Base-by-base conservation (phyloP, 2,888 invertebrate genomes). In the Drosophila pegasa region DNA sequence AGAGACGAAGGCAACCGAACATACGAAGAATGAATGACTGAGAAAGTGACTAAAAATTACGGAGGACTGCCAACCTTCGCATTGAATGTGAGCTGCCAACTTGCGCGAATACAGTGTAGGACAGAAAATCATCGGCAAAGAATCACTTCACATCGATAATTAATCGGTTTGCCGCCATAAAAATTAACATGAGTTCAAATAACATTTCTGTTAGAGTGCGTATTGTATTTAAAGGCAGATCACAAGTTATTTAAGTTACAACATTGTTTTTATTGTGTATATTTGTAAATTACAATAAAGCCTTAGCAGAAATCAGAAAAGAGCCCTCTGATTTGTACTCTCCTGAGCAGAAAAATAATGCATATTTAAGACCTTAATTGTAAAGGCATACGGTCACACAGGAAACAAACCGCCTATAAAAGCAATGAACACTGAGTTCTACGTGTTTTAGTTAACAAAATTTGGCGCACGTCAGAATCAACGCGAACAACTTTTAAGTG, bases 401-500 rank as follows among this genome's bases (percentile, higher is more conserved):
- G 18, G 43, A 51, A 10, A 16, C 56, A 20, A 18, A 50, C 50
- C 48, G 50, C 55, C 83, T 81, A 81, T 81, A 82, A 75, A 82
- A 82, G 75, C 80, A 69, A 71, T 64, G 69, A 37, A 37, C 66
- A 54, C 65, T 71, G 54, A 48, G 62, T 50, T 71, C 37, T 70
- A 51, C 57, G 38, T 65, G 84, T 67, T 84, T 76, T 69, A 79
- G 64, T 82, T 79, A 67, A 85, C 69, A 82, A 71, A 77, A 68
- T 75, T 69, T 62, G 51, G 35, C 56, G 54, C 35, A 47, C 25
- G 69, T 25, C 40, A 63, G 50, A 50, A 47, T 43, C 54, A 43
- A 27, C 57, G 52, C 47, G 22, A 51, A 16, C 27, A 38, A 59
- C 33, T 37, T 50, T 59, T 16, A 56, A 80, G 70, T 63, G 69